A percentile compares a stretch with the other conserved stretches of the same genome.
Conservation (phyloP, 2,797 vertebrate species). For the Myotis pilosus region DNA sequence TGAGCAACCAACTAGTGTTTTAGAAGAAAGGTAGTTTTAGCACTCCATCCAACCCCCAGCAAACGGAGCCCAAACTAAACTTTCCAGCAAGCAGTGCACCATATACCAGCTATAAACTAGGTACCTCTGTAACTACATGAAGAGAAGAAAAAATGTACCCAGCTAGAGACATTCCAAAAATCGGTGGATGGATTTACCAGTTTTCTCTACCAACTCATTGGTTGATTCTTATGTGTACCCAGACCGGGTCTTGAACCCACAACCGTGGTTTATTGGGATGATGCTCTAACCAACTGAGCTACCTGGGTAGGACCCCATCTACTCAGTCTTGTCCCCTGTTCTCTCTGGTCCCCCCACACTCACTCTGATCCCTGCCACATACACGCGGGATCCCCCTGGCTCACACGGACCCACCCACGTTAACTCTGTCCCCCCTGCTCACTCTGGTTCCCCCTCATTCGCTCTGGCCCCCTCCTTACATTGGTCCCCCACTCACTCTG, state of each 20-base stretch:
- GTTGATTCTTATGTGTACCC: background rate
- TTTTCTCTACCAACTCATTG: background rate
- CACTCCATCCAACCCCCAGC: accelerated
- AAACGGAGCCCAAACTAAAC: conserved; percentile 4
- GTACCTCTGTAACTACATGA: background rate
- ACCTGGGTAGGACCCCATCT: background rate
- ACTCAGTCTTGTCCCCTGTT: background rate
- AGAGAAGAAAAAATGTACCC: too few relatives aligned
- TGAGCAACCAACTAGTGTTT: background rate
- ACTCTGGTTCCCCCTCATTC: background rate
- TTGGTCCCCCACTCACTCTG: background rate
- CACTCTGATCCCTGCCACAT: background rate
- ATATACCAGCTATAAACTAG: background rate
- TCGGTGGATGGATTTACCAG: background rate
- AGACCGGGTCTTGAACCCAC: background rate
- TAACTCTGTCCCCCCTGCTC: background rate
- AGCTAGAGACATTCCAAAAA: background rate
- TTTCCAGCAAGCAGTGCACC: conserved; percentile 49
- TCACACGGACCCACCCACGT: too few relatives aligned
- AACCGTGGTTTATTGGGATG: background rate
- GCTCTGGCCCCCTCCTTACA: too few relatives aligned
- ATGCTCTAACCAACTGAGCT: background rate
- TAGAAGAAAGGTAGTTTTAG: conserved; percentile 48
- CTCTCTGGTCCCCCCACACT: too few relatives aligned
- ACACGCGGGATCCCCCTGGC: too few relatives aligned